These are phyloP conservation scores for Mesopsocus fuscifrons DNA, from an alignment of 2,888 invertebrate genomes.

Conservation along the genomic window DNA sequence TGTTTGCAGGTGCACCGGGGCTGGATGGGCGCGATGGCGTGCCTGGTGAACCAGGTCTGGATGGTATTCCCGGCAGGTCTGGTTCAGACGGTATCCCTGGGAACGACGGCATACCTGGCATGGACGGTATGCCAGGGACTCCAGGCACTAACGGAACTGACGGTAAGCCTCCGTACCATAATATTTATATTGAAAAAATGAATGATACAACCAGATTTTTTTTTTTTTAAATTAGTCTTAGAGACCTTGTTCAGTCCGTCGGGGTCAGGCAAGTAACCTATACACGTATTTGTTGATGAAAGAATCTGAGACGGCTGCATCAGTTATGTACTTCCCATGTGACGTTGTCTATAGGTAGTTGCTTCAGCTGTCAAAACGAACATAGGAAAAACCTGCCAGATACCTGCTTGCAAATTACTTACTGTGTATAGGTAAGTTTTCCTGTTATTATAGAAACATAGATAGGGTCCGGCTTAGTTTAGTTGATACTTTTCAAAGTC, in stretches of 20 bases:
- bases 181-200: neutral
- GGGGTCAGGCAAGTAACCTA: no score
- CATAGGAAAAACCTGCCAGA: no score
- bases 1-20: constrained; percentile 43
- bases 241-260: neutral
- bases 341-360: no score
- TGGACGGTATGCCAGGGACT: constrained; percentile 44
- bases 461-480: no score
- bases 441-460: no score
- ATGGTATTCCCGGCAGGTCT: constrained; percentile 69
- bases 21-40: constrained; percentile 77
- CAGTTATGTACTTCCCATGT: no score
- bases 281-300: no score
- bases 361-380: no score
- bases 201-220: neutral
- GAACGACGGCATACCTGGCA: constrained; percentile 52
- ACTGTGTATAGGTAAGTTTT: no score
- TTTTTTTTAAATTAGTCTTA: constrained; percentile 1
- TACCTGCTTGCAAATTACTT: no score
- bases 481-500: no score
- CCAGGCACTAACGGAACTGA: constrained; percentile 46
- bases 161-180: constrained; percentile 26
- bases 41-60: constrained; percentile 77
- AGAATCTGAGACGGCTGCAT: no score
- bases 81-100: constrained; percentile 59